Conservation (phyloP, 2,113 vertebrate species). For the Phaethon lepturus region DNA sequence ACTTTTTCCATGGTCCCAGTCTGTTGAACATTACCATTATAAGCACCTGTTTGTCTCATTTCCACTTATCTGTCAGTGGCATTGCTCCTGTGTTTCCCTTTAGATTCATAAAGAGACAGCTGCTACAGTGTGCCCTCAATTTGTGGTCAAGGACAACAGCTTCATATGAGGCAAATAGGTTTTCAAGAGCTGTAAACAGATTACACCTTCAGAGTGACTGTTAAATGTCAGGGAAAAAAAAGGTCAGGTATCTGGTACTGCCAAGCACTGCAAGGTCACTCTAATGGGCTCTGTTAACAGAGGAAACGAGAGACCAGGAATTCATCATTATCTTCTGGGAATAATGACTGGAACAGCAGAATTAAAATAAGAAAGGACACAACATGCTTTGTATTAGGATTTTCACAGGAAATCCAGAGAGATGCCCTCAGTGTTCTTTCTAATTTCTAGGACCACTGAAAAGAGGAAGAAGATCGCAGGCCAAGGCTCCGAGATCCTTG, state of each 20-base stretch:
- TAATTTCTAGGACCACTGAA: neutral
- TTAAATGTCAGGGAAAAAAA: neutral
- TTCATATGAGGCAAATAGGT: slow-evolving; percentile 9
- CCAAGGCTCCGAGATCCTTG: neutral
- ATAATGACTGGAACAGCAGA: neutral
- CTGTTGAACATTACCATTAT: neutral
- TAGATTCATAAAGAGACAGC: neutral
- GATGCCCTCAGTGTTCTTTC: neutral
- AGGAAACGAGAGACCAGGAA: neutral
- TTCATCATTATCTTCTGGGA: neutral
- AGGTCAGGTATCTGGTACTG: neutral
- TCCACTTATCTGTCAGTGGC: neutral
- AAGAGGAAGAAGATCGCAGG: neutral
- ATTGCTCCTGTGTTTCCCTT: neutral
- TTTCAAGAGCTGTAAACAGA: slow-evolving; percentile 10
- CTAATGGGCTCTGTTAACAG: neutral
- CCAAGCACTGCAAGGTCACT: neutral
- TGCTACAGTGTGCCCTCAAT: neutral
- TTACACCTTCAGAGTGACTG: neutral
- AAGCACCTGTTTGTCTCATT: neutral
- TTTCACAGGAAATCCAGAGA: neutral
- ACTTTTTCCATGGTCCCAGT: neutral
- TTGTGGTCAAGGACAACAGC: neutral
- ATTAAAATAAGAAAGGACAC: neutral
- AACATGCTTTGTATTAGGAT: neutral